Base-by-base conservation (phyloP, 2,113 vertebrate genomes). In the Nyctibius bracteatus region DNA sequence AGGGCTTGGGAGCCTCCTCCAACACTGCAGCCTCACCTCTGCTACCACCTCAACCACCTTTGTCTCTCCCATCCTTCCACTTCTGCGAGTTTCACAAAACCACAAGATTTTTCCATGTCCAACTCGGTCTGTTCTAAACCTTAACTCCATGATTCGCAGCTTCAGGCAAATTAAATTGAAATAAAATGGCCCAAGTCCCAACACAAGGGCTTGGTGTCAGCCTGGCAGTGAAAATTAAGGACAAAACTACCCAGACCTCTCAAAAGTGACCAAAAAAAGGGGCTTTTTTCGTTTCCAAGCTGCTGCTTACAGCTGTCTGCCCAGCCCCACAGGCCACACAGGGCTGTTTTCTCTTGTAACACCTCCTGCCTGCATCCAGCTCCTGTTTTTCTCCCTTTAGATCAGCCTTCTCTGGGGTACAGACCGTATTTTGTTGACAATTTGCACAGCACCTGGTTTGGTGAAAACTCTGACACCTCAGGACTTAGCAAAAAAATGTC, bases 21-120 rank as follows among this genome's bases (percentile, higher is more conserved):
- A 18, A 37, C 22, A 28, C 46, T 14, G 30, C 51, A 46, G 51
- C 17, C 55, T 62, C 39, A 55, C 28, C 55, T 44, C 4, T 5
- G 16, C 37, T 44, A 71, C 28, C 8, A 1, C 35, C 49, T n/a
- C 14, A 81, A 35, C 12, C 61, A 22, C 8, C 57, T 52, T 25
- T 43, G n/a, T n/a, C 37, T 14, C 70, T 52, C 47, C 5, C 9
- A 0, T 3, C 2, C 37, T 58, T 58, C n/a, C 39, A 4, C 5
- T 35, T 22, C 55, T 19, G 31, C 0, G 1, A 61, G 15, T 43
- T 30, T 30, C 70, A 24, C 51, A 28, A 58, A 73, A 84, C 0
- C 1, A 44, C 13, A 4, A 1, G 5, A 9, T 41, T 71, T 49
- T 49, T 30, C 35, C 3, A 0, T 0, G 25, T 4, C 87, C 35